phyloP scores from a whole-genome alignment of 2,113 vertebrate species.

The Cynoglossus semilaevis region DNA sequence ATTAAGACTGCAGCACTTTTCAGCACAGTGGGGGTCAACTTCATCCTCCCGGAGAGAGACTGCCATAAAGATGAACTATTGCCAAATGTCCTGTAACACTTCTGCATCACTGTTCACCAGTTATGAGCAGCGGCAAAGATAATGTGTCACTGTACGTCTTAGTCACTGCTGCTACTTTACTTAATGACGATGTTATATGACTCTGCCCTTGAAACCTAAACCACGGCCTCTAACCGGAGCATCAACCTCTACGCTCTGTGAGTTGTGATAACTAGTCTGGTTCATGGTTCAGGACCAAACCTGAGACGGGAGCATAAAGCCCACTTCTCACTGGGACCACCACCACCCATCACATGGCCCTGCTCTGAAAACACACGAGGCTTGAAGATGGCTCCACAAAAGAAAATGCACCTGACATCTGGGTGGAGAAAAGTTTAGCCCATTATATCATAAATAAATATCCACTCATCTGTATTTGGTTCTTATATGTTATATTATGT shows the following conservation, averaged over 20 bases:
- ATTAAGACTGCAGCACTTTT: neutral
- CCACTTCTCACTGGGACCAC: no score
- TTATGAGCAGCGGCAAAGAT: conserved; percentile 44
- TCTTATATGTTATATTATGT: no score
- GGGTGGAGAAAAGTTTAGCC: no score
- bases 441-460: no score
- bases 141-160: conserved; percentile 55
- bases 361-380: no score
- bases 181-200: conserved; percentile 62
- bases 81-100: conserved; percentile 40
- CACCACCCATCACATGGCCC: no score
- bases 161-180: conserved; percentile 58
- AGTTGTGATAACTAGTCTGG: conserved; percentile 46
- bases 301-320: no score
- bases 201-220: conserved; percentile 62
- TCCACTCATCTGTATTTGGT: no score
- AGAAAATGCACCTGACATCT: no score
- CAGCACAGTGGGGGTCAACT: conserved; percentile 21
- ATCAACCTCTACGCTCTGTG: conserved; percentile 35
- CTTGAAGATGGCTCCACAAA: no score
- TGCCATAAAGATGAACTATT: conserved; percentile 30
- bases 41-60: conserved; percentile 37
- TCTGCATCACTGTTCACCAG: conserved; percentile 46
- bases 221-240: conserved; percentile 24
- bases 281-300: conserved; percentile 22